These are phyloP conservation scores for Amazona vittata DNA, from an alignment of 2,113 vertebrate species.

Conservation along the genomic window DNA sequence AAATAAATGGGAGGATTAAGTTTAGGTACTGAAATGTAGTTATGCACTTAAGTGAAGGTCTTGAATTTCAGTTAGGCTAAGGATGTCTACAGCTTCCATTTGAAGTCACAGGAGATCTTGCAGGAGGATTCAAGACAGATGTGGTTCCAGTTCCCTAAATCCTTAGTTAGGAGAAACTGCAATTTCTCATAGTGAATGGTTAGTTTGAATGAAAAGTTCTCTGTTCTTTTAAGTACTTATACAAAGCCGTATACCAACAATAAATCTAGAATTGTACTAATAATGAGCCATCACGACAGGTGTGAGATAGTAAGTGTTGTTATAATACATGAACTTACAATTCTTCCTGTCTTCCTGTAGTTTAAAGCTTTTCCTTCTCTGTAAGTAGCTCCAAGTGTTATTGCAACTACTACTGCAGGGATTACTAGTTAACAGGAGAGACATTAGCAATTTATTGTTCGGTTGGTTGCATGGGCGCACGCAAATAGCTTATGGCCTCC, in stretches of 20 bases:
- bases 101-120: background rate
- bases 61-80: background rate
- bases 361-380: slow-evolving; percentile 15
- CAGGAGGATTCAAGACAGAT: background rate
- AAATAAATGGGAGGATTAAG: background rate
- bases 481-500: background rate
- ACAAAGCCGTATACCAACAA: background rate
- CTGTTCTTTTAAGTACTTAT: background rate
- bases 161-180: background rate
- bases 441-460: background rate
- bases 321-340: slow-evolving; percentile 54
- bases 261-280: background rate
- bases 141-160: background rate
- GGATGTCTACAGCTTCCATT: background rate
- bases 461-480: fast-evolving
- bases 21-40: background rate
- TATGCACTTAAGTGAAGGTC: background rate
- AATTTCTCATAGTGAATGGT: background rate
- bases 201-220: background rate
- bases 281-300: background rate
- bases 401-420: background rate
- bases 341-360: slow-evolving; percentile 33
- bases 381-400: slow-evolving; percentile 55
- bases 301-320: background rate
- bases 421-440: slow-evolving; percentile 20